Conservation (phyloP, 1,140 invertebrate species). For the Caenorhabditis latens region DNA sequence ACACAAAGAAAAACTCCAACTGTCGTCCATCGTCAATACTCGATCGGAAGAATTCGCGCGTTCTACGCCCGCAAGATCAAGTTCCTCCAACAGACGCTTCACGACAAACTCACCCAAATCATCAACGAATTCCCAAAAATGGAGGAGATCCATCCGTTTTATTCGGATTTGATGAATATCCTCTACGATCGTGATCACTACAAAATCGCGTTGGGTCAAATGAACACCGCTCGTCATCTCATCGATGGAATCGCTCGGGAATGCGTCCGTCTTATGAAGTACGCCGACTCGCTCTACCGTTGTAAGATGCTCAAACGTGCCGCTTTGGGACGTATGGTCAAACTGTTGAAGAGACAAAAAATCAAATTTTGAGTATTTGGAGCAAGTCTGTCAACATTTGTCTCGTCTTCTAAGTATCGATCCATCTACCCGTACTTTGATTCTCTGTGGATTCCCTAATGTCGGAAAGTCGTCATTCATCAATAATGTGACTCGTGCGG, state of each 20-base stretch:
- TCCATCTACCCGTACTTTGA: constrained; percentile 95
- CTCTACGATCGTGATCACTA: constrained; percentile 99
- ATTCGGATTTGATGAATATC: constrained; percentile 99
- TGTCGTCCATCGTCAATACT: constrained; percentile 95
- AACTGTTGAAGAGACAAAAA: constrained; percentile 95
- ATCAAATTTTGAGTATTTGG: constrained; percentile 93
- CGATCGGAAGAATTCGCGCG: constrained; percentile 92
- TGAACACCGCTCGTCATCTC: constrained; percentile 96
- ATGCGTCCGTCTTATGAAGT: constrained; percentile 93
- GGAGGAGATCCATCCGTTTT: constrained; percentile 98
- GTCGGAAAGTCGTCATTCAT: constrained; percentile 99
- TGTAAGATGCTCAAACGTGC: constrained; percentile 97
- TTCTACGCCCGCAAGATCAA: constrained; percentile 99
- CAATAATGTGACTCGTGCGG: constrained; percentile 96
- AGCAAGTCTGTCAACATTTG: constrained; percentile 98
- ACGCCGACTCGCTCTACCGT: constrained; percentile 95
- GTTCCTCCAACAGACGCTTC: constrained; percentile 96
- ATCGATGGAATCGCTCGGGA: constrained; percentile 97
- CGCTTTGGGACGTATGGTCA: constrained; percentile 96
- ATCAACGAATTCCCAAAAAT: constrained; percentile 98
- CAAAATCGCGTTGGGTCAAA: constrained; percentile 95
- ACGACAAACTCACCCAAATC: constrained; percentile 94
- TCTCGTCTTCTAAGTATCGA: constrained; percentile 98
- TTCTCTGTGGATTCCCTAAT: constrained; percentile 98
- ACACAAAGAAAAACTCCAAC: constrained; percentile 99